These are phyloP conservation scores for Graphium colonna DNA, from an alignment of 2,888 invertebrate genomes.

Conservation along the genomic window DNA sequence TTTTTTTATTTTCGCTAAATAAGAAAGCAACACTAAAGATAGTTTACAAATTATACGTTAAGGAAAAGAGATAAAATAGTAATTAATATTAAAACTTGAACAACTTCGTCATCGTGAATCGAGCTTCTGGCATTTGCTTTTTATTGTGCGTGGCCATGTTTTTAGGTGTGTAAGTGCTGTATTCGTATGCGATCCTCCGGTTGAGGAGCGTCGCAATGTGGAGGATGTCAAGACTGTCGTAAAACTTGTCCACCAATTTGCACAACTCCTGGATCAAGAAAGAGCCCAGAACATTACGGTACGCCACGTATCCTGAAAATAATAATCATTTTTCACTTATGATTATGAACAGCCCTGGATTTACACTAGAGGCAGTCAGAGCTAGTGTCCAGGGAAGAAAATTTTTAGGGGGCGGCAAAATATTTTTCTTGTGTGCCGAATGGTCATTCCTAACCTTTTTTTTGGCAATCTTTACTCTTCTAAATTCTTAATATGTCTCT, in stretches of 20 bases:
- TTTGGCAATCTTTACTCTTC: no score
- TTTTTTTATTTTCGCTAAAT: no score
- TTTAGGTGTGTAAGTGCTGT: constrained; percentile 39
- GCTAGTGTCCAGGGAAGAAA: no score
- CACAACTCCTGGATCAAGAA: constrained; percentile 62
- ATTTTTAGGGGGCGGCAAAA: no score
- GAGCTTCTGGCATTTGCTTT: constrained; percentile 59
- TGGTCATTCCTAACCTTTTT: no score
- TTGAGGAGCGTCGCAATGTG: constrained; percentile 51
- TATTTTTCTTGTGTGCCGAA: no score
- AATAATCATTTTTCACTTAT: no score
- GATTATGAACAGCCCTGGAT: no score
- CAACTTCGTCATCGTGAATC: constrained; percentile 54
- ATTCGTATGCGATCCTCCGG: constrained; percentile 43
- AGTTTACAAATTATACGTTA: no score
- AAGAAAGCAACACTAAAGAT: no score
- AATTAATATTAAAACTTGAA: constrained; percentile 32
- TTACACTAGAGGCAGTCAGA: no score
- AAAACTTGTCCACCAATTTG: constrained; percentile 39
- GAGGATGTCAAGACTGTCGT: constrained; percentile 42
- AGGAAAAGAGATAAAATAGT: neutral
- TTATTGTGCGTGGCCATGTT: constrained; percentile 38
- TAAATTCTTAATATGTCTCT: no score
- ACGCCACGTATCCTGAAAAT: constrained; percentile 49
- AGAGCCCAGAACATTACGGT: constrained; percentile 47